phyloP scores from a whole-genome alignment of 2,888 invertebrate genomes.

The Pandemis corylana region DNA sequence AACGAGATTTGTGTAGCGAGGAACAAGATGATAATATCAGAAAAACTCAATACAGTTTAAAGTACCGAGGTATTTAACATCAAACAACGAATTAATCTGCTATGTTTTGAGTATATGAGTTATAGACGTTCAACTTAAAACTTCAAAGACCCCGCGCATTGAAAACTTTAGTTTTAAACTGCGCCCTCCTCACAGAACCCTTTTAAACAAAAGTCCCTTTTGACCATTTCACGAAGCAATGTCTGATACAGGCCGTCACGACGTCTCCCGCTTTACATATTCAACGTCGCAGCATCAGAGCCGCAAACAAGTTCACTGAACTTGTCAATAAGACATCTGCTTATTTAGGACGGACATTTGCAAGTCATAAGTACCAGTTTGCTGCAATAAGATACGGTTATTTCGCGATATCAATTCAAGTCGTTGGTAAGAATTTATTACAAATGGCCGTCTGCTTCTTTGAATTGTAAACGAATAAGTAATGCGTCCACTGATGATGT shows the following conservation, averaged over 20 bases:
- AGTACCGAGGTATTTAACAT: no score
- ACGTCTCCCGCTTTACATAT: slow-evolving; percentile 63
- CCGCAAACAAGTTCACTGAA: slow-evolving; percentile 64
- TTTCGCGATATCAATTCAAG: slow-evolving; percentile 50
- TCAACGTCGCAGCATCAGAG: slow-evolving; percentile 53
- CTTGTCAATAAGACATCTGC: slow-evolving; percentile 72
- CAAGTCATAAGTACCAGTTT: slow-evolving; percentile 62
- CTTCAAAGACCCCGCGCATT: not conserved
- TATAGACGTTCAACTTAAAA: not conserved
- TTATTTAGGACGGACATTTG: slow-evolving; percentile 71
- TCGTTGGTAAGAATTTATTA: slow-evolving; percentile 26
- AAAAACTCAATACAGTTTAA: not conserved
- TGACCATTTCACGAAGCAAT: slow-evolving; percentile 34
- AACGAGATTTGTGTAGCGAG: not conserved
- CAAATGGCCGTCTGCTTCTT: slow-evolving; percentile 12
- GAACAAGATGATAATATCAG: not conserved
- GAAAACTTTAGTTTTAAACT: not conserved
- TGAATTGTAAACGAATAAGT: not conserved
- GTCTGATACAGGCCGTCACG: slow-evolving; percentile 57
- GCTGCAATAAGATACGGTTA: slow-evolving; percentile 49
- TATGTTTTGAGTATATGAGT: no score
- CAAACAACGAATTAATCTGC: no score
- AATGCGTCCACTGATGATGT: not conserved
- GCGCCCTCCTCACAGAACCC: slow-evolving; percentile 18
- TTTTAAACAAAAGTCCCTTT: slow-evolving; percentile 18